These are phyloP conservation scores for Gastracanthus pulcherrimus DNA, from an alignment of 2,888 invertebrate species.

Conservation along the genomic window DNA sequence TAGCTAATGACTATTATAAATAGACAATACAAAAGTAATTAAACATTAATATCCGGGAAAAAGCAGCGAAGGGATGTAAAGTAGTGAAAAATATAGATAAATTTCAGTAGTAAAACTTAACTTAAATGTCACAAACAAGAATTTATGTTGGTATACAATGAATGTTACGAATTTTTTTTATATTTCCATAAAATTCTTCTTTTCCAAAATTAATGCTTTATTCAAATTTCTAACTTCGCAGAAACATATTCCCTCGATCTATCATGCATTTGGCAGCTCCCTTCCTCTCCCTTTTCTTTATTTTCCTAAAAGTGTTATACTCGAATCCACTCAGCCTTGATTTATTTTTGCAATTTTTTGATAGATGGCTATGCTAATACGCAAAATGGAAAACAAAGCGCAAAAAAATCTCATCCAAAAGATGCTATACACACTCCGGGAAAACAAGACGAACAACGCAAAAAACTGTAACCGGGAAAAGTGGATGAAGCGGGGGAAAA, in stretches of 20 bases:
- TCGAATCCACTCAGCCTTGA: constrained; percentile 3
- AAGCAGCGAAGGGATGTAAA: no score
- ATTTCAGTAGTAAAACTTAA: no score
- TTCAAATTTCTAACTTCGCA: constrained; percentile 1
- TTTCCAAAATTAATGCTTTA: neutral
- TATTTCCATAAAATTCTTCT: neutral
- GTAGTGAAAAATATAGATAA: no score
- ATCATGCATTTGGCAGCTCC: neutral
- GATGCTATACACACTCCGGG: neutral
- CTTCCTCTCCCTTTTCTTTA: neutral
- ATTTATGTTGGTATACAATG: no score
- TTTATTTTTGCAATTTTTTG: constrained; percentile 39
- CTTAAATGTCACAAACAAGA: no score
- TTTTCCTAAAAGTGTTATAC: constrained; percentile 11
- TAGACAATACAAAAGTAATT: no score
- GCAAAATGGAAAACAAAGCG: constrained; percentile 12
- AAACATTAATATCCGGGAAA: no score
- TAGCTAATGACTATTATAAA: no score
- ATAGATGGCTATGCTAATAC: neutral
- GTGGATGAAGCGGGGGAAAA: neutral
- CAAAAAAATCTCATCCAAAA: neutral
- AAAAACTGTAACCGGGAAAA: constrained; percentile 8
- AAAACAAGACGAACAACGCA: neutral
- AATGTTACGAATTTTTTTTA: no score
- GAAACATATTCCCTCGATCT: neutral